Base-by-base conservation (phyloP, 2,113 vertebrate genomes). In the Apistogramma diplotaenia region DNA sequence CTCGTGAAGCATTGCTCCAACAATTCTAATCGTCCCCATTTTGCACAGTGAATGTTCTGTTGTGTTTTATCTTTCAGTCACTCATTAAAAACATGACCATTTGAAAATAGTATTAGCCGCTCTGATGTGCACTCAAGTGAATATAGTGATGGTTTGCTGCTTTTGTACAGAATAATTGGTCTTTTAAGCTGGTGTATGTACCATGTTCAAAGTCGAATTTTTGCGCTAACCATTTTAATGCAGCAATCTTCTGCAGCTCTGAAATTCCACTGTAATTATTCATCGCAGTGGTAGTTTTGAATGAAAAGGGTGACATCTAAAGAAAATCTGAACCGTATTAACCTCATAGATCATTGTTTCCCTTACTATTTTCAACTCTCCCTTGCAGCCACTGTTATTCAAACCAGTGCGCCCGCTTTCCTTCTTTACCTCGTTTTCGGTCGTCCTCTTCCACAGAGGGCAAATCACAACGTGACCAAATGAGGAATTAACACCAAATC, bases 71-170 rank as follows among this genome's bases (percentile, higher is more conserved):
- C 71, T 78, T 59, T 82, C 73, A 82, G 43, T 57, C 7, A 19
- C 76, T 93, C 65, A 79, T 92, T 85, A 83, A 88, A 78, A 90
- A 55, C 57, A 71, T 19, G 33, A 58, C 27, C 67, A 57, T 78
- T 74, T 81, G 53, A 82, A 72, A 71, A 57, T 16, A 60, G 29
- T 43, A 76, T 58, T 27, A 78, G 56, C 40, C 25, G 46, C 61
- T 67, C 27, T 88, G 72, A 85, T 83, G 27, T 71, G n/a, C 60
- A 79, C 79, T 81, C 78, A 19, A 11, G 53, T 72, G 71, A 82
- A 57, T 60, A 57, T 15, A 18, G 33, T 29, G 59, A 54, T 35
- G 65, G 59, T 73, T 82, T 83, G 23, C 72, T 86, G 78, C 19
- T 61, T 88, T 74, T 58, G 46, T 83, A 21, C 46, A 70, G 35